Percentiles rank a stretch among this genome's conserved stretches.
Evolutionary conservation across 2,113 vertebrate genomes (phyloP).

Genomic region (Acanthochromis polyacanthus): DNA sequence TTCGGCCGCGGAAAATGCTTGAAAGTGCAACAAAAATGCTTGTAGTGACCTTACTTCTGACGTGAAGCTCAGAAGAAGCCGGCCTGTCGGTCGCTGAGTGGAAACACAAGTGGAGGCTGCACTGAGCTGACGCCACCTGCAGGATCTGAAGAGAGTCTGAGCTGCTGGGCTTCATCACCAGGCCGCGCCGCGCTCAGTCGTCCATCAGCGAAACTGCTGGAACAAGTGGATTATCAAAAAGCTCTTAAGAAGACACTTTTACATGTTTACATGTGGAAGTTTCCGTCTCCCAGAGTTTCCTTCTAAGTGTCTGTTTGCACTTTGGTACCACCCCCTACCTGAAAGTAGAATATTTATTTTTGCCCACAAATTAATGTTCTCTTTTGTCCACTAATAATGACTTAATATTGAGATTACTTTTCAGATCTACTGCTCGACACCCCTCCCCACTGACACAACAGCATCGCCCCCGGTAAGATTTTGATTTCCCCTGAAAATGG

Average conservation of each 20-base stretch:
- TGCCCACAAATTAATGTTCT: slow-evolving; percentile 46
- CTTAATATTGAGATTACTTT: slow-evolving; percentile 40
- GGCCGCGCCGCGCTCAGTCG: slow-evolving; percentile 1
- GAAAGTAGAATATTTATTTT: slow-evolving; percentile 64
- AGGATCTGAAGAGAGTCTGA: slow-evolving; percentile 22
- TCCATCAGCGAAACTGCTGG: slow-evolving; percentile 19
- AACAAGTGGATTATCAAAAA: slow-evolving; percentile 50
- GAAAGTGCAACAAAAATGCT: slow-evolving; percentile 15
- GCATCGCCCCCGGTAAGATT: not conserved
- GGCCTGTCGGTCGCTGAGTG: not conserved
- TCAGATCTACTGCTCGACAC: slow-evolving; percentile 3
- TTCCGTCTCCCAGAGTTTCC: slow-evolving; percentile 43
- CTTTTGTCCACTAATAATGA: slow-evolving; percentile 23
- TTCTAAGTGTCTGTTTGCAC: slow-evolving; percentile 62
- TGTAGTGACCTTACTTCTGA: slow-evolving; percentile 52
- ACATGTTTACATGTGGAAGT: slow-evolving; percentile 40
- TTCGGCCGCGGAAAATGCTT: slow-evolving; percentile 19
- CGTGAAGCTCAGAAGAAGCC: slow-evolving; percentile 49
- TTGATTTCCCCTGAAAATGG: slow-evolving; percentile 5
- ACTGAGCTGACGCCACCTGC: not conserved
- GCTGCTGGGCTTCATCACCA: slow-evolving; percentile 22
- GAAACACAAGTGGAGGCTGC: slow-evolving; percentile 29
- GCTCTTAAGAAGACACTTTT: slow-evolving; percentile 43
- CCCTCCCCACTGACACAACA: slow-evolving; percentile 1
- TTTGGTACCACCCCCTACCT: slow-evolving; percentile 46